phyloP scores from a whole-genome alignment of 2,797 vertebrate species.

The Erithacus rubecula region DNA sequence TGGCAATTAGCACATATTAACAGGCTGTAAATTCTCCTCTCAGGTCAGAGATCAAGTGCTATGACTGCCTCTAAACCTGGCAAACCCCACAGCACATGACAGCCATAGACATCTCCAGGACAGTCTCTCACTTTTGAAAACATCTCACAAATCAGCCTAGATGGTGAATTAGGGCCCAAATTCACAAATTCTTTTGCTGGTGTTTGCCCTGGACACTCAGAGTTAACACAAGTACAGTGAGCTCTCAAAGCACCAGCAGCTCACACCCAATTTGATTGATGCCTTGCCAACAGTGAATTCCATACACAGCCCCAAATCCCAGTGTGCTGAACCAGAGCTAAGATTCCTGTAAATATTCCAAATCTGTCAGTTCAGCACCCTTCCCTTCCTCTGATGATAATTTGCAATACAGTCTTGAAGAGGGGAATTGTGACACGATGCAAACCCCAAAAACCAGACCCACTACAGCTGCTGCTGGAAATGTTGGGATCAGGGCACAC shows the following conservation, averaged over 20 bases:
- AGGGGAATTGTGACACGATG: not conserved
- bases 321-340: not conserved
- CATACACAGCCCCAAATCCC: accelerated
- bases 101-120: not conserved
- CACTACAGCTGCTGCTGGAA: not conserved
- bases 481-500: accelerated
- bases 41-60: not conserved
- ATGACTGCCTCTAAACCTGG: accelerated
- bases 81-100: accelerated
- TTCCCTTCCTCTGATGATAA: not conserved
- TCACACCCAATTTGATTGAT: accelerated
- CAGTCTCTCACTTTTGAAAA: not conserved
- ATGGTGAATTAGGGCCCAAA: not conserved
- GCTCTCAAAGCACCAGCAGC: not conserved
- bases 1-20: not conserved
- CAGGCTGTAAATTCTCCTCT: not conserved
- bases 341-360: not conserved
- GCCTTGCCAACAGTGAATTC: not conserved
- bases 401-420: not conserved
- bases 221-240: not conserved
- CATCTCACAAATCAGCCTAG: not conserved
- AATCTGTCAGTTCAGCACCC: accelerated
- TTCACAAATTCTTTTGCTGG: accelerated
- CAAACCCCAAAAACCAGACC: not conserved
- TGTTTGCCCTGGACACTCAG: not conserved